These are phyloP conservation scores for Hydropsyche tenuis DNA, from an alignment of 1,140 invertebrate species.

Conservation along the genomic window DNA sequence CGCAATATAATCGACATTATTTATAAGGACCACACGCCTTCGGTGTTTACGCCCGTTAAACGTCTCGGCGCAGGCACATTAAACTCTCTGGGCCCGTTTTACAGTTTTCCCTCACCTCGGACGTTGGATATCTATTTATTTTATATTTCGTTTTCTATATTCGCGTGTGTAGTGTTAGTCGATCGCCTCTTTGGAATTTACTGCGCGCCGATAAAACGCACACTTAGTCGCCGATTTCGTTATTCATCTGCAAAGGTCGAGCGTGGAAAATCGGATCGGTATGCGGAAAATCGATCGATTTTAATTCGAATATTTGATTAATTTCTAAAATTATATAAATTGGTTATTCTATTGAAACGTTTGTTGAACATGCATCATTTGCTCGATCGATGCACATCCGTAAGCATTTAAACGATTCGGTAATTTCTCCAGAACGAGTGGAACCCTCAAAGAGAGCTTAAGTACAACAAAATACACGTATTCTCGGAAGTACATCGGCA, in stretches of 20 bases:
- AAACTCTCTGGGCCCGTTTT: too few relatives aligned
- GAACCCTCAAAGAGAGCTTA: constrained; percentile 48
- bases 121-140: too few relatives aligned
- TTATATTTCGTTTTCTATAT: too few relatives aligned
- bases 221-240: constrained; percentile 19
- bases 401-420: constrained; percentile 11
- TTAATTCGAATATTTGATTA: neutral
- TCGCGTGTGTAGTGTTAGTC: too few relatives aligned
- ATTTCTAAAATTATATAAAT: neutral
- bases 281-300: neutral
- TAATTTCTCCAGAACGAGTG: neutral
- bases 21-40: constrained; percentile 28
- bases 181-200: constrained; percentile 7
- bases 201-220: constrained; percentile 16
- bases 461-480: constrained; percentile 42
- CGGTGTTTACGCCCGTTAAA: constrained; percentile 20
- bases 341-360: too few relatives aligned
- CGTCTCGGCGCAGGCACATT: neutral
- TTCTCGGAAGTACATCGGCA: constrained; percentile 42
- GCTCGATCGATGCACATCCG: neutral
- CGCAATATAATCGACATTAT: constrained; percentile 9
- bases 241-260: constrained; percentile 1
- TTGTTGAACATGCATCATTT: too few relatives aligned
- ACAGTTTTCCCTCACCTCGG: neutral
- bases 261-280: neutral